These are phyloP conservation scores for human DNA, from an alignment of 2,113 vertebrate genomes.

Conservation along the genomic window DNA sequence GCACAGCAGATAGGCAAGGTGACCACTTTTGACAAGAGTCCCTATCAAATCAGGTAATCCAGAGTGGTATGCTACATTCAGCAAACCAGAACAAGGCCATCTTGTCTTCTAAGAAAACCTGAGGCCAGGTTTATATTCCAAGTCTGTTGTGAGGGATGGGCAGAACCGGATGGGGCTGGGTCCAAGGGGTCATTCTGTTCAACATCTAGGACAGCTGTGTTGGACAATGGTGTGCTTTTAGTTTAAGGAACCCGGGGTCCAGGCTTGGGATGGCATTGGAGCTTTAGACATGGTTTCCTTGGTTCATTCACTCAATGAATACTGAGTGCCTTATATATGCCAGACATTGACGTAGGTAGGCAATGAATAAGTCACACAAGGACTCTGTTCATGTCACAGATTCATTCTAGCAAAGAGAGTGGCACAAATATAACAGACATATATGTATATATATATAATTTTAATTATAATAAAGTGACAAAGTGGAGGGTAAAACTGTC, in stretches of 20 bases:
- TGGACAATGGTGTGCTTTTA: neutral
- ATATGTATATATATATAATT: neutral
- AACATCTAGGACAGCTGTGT: rapidly evolving
- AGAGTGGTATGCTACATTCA: neutral
- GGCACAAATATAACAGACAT: neutral
- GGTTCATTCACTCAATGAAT: neutral
- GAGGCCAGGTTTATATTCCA: neutral
- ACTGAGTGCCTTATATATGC: neutral
- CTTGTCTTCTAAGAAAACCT: neutral
- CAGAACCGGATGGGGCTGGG: rapidly evolving
- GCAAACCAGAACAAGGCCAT: neutral
- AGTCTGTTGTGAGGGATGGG: neutral
- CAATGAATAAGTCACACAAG: neutral
- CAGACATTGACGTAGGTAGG: neutral
- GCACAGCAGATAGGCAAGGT: conserved; percentile 35
- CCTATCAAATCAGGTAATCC: neutral
- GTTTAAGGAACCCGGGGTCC: neutral
- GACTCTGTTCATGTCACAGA: no score
- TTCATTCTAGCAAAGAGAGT: neutral
- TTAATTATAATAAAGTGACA: neutral
- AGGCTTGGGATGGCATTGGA: no score
- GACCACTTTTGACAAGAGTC: conserved; percentile 62
- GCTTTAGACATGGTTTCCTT: neutral
- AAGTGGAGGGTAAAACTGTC: neutral
- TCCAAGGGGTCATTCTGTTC: rapidly evolving